Evolutionary conservation across 2,113 vertebrate genomes (phyloP).

Genomic region (Ariopsis seemanni): DNA sequence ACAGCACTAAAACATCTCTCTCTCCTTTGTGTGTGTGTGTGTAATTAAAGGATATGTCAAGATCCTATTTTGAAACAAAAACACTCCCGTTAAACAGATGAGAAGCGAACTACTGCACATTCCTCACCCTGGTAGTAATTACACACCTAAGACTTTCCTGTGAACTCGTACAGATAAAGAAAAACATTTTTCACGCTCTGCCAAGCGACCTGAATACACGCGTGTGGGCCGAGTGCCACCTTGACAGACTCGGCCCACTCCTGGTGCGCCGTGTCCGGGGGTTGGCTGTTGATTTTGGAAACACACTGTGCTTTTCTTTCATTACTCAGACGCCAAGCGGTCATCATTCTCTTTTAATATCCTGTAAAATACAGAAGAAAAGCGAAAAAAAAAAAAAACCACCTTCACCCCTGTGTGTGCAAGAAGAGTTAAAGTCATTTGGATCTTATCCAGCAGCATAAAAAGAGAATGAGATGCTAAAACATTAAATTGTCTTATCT

Average conservation of each 20-base stretch:
- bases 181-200: conserved; percentile 8
- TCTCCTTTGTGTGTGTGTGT: background rate
- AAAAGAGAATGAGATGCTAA: conserved; percentile 41
- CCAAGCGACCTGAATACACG: conserved; percentile 5
- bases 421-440: conserved; percentile 39
- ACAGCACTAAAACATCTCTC: background rate
- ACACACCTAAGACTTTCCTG: background rate
- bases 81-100: background rate
- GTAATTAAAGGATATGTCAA: conserved; percentile 18
- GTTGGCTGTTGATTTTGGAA: conserved; percentile 31
- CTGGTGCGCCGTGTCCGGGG: conserved; percentile 5
- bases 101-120: background rate
- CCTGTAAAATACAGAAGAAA: conserved; percentile 69
- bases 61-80: background rate
- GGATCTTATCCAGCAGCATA: conserved; percentile 50
- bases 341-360: conserved; percentile 67
- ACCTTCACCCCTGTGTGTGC: conserved; percentile 52
- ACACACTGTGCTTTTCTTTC: background rate
- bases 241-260: background rate
- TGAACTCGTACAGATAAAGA: conserved; percentile 20
- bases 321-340: conserved; percentile 19
- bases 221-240: background rate
- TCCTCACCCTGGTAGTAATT: conserved; percentile 10
- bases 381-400: conserved; percentile 48
- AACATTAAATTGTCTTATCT: conserved; percentile 49